Evolutionary conservation across 2,888 invertebrate genomes (phyloP).

Genomic region (Volucella zonaria): DNA sequence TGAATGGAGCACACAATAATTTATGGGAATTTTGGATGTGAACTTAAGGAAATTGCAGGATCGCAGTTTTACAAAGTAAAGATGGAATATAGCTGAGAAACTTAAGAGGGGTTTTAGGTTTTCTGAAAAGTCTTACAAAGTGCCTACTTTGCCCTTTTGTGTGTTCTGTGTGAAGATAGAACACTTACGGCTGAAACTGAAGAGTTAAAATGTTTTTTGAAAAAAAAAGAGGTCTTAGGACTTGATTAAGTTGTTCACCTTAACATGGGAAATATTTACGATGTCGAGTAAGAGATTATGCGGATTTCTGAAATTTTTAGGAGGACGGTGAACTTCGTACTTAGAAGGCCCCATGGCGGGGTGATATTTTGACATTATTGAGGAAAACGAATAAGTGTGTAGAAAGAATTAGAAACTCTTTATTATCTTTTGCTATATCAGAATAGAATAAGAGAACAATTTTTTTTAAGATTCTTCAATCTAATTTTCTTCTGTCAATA

Average conservation of each 20-base stretch:
- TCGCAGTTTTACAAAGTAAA: constrained; percentile 57
- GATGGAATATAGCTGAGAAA: constrained; percentile 21
- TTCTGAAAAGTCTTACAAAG: constrained; percentile 52
- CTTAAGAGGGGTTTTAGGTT: constrained; percentile 37
- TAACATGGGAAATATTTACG: constrained; percentile 21
- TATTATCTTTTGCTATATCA: too few relatives aligned
- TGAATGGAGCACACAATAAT: constrained; percentile 68
- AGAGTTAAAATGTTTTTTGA: neutral
- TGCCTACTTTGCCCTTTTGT: constrained; percentile 53
- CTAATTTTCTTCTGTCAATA: too few relatives aligned
- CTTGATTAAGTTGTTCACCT: constrained; percentile 53
- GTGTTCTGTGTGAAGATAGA: neutral
- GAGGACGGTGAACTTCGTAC: too few relatives aligned
- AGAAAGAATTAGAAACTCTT: too few relatives aligned
- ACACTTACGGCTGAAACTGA: too few relatives aligned
- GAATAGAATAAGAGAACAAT: too few relatives aligned
- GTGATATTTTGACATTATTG: too few relatives aligned
- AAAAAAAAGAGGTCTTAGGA: constrained; percentile 1
- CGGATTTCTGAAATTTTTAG: neutral
- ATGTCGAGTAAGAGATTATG: constrained; percentile 5
- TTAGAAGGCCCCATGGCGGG: too few relatives aligned
- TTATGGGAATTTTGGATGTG: constrained; percentile 72
- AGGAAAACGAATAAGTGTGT: too few relatives aligned
- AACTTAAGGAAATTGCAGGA: constrained; percentile 66
- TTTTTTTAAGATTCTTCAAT: too few relatives aligned